Evolutionary conservation across 2,113 vertebrate genomes (phyloP).

Genomic region (Hyla sarda): DNA sequence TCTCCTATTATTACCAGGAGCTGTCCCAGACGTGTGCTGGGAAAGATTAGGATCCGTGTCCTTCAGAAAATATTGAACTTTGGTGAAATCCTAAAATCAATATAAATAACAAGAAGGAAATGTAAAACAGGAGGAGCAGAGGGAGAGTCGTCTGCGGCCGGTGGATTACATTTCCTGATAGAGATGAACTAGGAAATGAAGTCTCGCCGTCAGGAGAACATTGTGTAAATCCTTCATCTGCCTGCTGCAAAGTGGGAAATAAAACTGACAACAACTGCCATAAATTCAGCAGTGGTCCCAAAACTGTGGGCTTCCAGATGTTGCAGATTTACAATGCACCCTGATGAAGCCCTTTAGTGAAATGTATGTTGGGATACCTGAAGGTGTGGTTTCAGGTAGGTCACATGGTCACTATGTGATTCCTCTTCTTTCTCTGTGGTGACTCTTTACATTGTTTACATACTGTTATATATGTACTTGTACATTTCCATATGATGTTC

Average conservation of each 20-base stretch:
- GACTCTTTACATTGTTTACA: too few relatives aligned
- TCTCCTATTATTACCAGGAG: conserved; percentile 12
- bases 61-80: conserved; percentile 39
- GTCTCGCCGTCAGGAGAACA: not conserved
- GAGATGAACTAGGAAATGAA: not conserved
- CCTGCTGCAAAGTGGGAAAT: not conserved
- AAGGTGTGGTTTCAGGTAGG: too few relatives aligned
- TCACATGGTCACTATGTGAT: too few relatives aligned
- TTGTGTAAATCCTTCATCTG: not conserved
- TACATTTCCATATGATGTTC: too few relatives aligned
- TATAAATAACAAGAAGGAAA: conserved; percentile 23
- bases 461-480: too few relatives aligned
- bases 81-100: conserved; percentile 35
- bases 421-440: too few relatives aligned
- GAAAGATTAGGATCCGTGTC: conserved; percentile 26
- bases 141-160: not conserved
- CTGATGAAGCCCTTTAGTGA: too few relatives aligned
- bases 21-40: not conserved
- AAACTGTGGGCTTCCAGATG: too few relatives aligned
- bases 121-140: not conserved
- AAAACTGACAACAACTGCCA: too few relatives aligned
- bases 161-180: not conserved
- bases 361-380: too few relatives aligned
- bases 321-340: too few relatives aligned
- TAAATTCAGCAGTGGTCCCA: too few relatives aligned